Evolutionary conservation across 2,888 invertebrate genomes (phyloP).

Genomic region (Orchestes rusci): DNA sequence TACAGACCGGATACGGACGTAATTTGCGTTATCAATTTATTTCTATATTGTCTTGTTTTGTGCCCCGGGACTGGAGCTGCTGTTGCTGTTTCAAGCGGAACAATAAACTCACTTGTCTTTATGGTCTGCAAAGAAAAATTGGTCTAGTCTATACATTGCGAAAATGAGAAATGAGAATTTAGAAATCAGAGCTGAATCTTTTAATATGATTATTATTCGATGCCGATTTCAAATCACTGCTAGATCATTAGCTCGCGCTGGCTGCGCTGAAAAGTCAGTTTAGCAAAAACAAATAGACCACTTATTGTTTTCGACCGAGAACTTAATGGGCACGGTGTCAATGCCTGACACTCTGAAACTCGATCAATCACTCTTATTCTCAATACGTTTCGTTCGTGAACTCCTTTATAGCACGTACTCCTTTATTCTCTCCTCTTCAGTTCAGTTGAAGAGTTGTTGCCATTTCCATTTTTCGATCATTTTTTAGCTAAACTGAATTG

Average conservation of each 20-base stretch:
- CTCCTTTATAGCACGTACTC: constrained; percentile 17
- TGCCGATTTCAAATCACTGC: too few species aligned
- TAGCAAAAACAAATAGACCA: constrained; percentile 21
- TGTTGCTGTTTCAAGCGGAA: background rate
- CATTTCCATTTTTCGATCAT: too few species aligned
- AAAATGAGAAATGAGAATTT: too few species aligned
- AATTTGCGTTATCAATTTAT: constrained; percentile 13
- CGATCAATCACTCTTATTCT: constrained; percentile 17
- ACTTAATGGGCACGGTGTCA: constrained; percentile 22
- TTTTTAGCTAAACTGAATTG: too few species aligned
- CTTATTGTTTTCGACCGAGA: constrained; percentile 21
- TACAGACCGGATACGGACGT: constrained; percentile 9
- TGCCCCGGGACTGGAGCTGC: background rate
- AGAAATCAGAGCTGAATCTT: too few species aligned
- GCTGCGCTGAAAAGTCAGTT: too few species aligned
- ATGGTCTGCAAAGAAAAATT: too few species aligned
- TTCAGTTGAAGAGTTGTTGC: too few species aligned
- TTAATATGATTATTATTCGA: too few species aligned
- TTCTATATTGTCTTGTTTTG: constrained; percentile 7
- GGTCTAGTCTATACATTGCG: too few species aligned
- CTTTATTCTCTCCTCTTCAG: constrained; percentile 18
- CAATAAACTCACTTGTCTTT: background rate
- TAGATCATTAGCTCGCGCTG: too few species aligned
- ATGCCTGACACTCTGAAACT: constrained; percentile 19
- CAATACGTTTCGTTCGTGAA: constrained; percentile 16